Evolutionary conservation across 92 coral and sea anemone genomes (phyloP), one percentile per base, ranked within the genome.

Genomic region (Zoanthus solanderi): DNA sequence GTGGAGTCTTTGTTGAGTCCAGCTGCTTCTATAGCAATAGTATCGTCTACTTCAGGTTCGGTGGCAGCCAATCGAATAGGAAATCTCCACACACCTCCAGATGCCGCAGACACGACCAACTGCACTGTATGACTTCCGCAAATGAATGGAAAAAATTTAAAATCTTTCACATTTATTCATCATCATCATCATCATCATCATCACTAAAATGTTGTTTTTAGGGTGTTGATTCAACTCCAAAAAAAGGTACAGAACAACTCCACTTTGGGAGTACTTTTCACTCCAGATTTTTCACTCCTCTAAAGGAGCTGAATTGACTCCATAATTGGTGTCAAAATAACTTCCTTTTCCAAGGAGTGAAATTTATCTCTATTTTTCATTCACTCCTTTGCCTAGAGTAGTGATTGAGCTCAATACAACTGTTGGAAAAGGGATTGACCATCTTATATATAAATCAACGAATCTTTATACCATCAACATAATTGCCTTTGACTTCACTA

Each of bases 21-120:
- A 16, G 89, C 98, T 16, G 99, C 96, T 77, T 97, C 99, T 71
- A 97, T 92, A 37, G 92, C 92, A 37, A 97, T 97, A 32, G 91
- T 94, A 88, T 97, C 99, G 79, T 97, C 99, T 9, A 97, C 98
- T 68, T 94, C 99, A 31, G 99, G 96, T 88, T 95, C 99, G 8
- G 97, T 92, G 31, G 99, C 99, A 79, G 92, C 69, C 90, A 95
- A 88, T 78, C 94, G 92, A 47, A 97, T 76, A n/a, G 99, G 99
- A 75, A 97, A 97, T 88, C 98, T 91, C 99, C 99, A 97, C 1
- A 97, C 98, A 18, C 99, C 99, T 84, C 99, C 99, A 17, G 98
- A 94, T 18, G 95, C 93, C 12, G 98, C 99, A 16, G 97, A 92
- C 56, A 97, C 84, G 47, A 95, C 91, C 52, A 97, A 92, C 79